Base-by-base conservation (phyloP, 2,797 vertebrate genomes). In the Hafferia zeledoni region DNA sequence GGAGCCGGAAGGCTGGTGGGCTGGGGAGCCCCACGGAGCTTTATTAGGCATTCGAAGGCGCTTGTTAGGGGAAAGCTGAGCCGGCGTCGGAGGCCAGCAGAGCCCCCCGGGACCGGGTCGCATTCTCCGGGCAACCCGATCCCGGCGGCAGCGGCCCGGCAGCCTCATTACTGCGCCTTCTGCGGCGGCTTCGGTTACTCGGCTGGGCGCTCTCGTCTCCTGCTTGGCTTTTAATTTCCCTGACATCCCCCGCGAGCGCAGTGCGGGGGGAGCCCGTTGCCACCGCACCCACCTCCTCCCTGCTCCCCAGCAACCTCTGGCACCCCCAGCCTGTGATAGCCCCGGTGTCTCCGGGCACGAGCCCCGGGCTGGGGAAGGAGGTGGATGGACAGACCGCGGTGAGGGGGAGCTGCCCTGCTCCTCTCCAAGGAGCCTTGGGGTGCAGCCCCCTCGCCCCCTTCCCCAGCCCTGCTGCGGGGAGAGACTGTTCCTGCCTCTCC, bases 51-150 rank as follows among this genome's bases (percentile, higher is more conserved):
- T 43, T 43, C 35, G 5, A 83, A 94, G 68, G 69, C 2, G 37
- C 93, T 95, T 30, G 76, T 90, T 59, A 86, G 81, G 89, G 90
- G 97, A 97, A 97, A 97, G 94, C 95, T 94, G 97, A 97, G 91
- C 95, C 12, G 50, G 64, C 10, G 22, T 20, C 9, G 46, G 75
- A 78, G 95, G 90, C 87, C 53, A 6, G 59, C 68, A 8, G 93
- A 96, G 89, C 83, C 94, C 53, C 89, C 80, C 18, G 89, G 92
- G 96, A 95, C 68, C 6, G 13, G 77, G 69, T 94, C 68, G 10
- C 79, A 60, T 95, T 93, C 92, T 94, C 87, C 2, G 43, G 93
- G 95, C 90, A 97, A 96, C 93, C 55, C 31, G 94, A 97, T 96
- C 96, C 77, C 4, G 91, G 91, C 92, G 60, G 86, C 90, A 77